A percentile compares a stretch with the other conserved stretches of the same genome.
phyloP scores from a whole-genome alignment of 2,888 invertebrate genomes.

The Athrips mouffetella region DNA sequence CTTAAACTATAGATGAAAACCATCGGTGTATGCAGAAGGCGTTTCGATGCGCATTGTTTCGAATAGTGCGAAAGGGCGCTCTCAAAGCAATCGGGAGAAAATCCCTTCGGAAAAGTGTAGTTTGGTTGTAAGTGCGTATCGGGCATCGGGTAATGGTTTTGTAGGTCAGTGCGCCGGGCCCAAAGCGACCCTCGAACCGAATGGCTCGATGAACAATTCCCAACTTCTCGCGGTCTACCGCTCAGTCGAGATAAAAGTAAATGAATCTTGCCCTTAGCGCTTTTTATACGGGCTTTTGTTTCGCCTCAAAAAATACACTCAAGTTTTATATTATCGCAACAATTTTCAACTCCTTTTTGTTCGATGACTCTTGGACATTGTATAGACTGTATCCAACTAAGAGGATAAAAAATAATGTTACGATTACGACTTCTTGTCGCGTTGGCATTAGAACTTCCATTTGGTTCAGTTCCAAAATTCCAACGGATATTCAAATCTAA shows the following conservation, averaged over 20 bases:
- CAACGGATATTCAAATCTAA: neutral
- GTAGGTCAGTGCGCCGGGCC: constrained; percentile 38
- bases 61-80: neutral
- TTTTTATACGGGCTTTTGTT: constrained; percentile 7
- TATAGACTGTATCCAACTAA: neutral
- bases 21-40: neutral
- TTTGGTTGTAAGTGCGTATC: constrained; percentile 25
- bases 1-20: no score
- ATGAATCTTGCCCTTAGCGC: constrained; percentile 17
- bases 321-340: constrained; percentile 1
- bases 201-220: constrained; percentile 38
- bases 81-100: constrained; percentile 13
- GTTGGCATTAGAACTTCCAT: neutral
- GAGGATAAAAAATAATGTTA: neutral
- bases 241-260: constrained; percentile 22
- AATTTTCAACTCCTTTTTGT: constrained; percentile 9
- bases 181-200: constrained; percentile 38
- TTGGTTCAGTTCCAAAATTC: neutral
- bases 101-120: constrained; percentile 24
- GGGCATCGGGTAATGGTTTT: constrained; percentile 30
- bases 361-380: neutral
- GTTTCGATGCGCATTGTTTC: neutral
- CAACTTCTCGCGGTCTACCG: constrained; percentile 32
- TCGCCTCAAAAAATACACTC: constrained; percentile 1
- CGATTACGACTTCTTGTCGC: neutral